These are phyloP conservation scores for Chlamydotis undulata DNA, from an alignment of 2,113 vertebrate genomes.

Conservation along the genomic window DNA sequence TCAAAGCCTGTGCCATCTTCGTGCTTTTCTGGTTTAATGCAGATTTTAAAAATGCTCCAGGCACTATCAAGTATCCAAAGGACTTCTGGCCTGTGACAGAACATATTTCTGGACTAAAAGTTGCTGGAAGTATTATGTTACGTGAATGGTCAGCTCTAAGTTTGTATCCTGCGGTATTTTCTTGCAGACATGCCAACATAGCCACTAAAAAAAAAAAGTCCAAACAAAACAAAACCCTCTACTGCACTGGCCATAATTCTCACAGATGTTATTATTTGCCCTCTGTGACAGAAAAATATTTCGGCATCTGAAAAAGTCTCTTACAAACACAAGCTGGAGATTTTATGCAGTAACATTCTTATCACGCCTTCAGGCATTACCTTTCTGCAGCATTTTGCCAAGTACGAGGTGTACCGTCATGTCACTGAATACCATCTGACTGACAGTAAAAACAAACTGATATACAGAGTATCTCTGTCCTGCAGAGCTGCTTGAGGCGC, in stretches of 20 bases:
- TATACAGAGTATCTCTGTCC: not conserved
- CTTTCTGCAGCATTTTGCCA: not conserved
- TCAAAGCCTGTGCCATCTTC: not conserved
- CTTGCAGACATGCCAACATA: not conserved
- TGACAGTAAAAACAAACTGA: not conserved
- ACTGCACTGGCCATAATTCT: not conserved
- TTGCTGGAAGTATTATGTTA: not conserved
- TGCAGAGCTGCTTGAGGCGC: not conserved
- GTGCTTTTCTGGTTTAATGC: not conserved
- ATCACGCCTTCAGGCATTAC: not conserved
- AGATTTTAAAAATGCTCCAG: not conserved
- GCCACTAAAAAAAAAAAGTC: not conserved
- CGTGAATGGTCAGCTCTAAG: not conserved
- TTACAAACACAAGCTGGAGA: not conserved
- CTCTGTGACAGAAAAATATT: constrained; percentile 19
- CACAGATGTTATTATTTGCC: not conserved
- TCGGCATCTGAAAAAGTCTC: not conserved
- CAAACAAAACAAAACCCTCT: not conserved
- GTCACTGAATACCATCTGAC: not conserved
- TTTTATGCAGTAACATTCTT: constrained; percentile 8
- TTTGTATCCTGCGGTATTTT: not conserved
- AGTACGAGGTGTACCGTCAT: not conserved
- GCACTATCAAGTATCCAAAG: not conserved
- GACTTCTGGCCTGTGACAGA: not conserved
- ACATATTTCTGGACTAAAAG: not conserved